Evolutionary conservation across 2,797 vertebrate genomes (phyloP), one percentile per base, ranked within the genome.

Genomic region (Molossus molossus): DNA sequence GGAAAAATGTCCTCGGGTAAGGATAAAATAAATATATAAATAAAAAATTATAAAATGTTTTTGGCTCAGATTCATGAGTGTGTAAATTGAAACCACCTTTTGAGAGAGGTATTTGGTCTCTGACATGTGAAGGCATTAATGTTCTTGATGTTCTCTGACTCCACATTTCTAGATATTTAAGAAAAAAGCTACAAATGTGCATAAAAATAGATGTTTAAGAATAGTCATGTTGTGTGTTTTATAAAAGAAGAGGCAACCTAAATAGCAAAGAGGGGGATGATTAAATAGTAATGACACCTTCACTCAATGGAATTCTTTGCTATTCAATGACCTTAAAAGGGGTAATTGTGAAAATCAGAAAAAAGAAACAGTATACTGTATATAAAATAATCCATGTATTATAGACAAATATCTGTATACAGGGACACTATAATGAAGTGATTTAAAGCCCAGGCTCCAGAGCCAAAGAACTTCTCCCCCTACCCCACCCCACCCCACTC

Each of bases 321-420:
- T 83, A 82, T 53, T 29, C 94, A 89, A 62, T 58, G 21, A 23
- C 9, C 37, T 83, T 69, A 67, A 64, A 95, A 91, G 50, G 50
- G 57, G 10, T 94, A 48, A 48, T 69, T 62, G 8, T 92, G 48
- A 89, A 88, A 97, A 87, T 9, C 21, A 81, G 25, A 3, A 76
- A 87, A 93, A 95, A 93, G 81, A 85, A 90, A 90, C 14, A 48
- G 1, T 57, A 21, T 18, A n/a, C 18, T 81, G 13, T 80, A 48
- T 69, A 73, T 57, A 80, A 10, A 76, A 45, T 55, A n/a, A 95
- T 69, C 4, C 20, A 13, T 11, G n/a, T n/a, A 40, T 37, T 76
- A 33, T 7, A 72, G 53, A 87, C 81, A 89, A 92, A 62, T 17
- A 60, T 48, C 15, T 64, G 4, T 73, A 65, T 10, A 48, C 0